A percentile compares a stretch with the other conserved stretches of the same genome.
Evolutionary conservation across 2,113 vertebrate species (phyloP).

Genomic region (Spermophilus dauricus): DNA sequence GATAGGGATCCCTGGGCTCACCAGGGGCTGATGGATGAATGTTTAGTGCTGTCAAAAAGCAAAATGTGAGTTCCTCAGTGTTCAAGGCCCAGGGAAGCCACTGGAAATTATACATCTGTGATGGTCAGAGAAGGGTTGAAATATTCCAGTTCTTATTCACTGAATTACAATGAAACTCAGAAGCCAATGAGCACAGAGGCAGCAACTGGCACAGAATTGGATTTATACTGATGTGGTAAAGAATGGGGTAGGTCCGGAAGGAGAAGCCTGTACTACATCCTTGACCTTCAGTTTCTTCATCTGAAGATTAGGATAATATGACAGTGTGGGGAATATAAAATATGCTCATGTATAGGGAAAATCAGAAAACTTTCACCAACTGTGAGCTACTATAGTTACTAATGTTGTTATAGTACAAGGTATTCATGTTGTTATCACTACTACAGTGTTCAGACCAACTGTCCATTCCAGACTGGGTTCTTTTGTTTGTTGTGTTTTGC

Average conservation of each 20-base stretch:
- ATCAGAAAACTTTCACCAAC: not conserved
- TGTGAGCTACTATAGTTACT: not conserved
- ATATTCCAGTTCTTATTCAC: not conserved
- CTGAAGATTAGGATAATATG: not conserved
- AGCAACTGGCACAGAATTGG: not conserved
- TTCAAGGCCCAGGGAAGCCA: not conserved
- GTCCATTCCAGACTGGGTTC: not conserved
- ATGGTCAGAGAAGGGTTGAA: not conserved
- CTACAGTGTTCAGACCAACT: not conserved
- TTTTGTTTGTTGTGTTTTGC: not conserved
- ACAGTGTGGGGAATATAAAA: not conserved
- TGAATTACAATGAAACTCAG: not conserved
- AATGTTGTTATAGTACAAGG: no score
- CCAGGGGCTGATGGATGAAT: not conserved
- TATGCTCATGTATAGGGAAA: not conserved
- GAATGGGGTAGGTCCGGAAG: not conserved
- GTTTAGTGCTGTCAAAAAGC: not conserved
- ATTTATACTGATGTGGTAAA: rapidly evolving
- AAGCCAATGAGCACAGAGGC: not conserved
- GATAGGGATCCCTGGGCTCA: not conserved
- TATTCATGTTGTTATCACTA: not conserved
- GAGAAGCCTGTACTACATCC: not conserved
- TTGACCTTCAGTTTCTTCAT: not conserved
- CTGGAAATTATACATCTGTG: not conserved
- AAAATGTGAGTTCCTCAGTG: not conserved